phyloP scores from a whole-genome alignment of 2,113 vertebrate species.

The Eurypyga helias region DNA sequence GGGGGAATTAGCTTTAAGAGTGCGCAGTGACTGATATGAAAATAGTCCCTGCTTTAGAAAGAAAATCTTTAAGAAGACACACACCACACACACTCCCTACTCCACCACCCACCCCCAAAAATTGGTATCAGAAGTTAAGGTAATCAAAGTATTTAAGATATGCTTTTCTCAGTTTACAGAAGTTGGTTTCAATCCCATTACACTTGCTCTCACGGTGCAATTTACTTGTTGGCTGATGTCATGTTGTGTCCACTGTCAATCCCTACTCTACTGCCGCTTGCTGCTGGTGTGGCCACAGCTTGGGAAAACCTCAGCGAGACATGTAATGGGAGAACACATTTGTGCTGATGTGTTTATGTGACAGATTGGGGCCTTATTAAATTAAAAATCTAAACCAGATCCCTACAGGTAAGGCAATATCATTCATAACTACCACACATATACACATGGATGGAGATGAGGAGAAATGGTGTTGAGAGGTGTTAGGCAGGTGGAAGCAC shows the following conservation, averaged over 20 bases:
- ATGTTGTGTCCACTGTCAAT: accelerated
- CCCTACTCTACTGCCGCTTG: not conserved
- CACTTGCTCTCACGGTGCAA: not conserved
- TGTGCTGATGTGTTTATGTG: not conserved
- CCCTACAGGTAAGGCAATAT: not conserved
- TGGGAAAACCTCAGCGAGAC: not conserved
- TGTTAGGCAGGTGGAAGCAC: not conserved
- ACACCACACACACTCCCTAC: too few species aligned
- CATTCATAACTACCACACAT: not conserved
- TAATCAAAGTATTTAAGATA: not conserved
- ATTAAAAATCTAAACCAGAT: not conserved
- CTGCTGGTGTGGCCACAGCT: not conserved
- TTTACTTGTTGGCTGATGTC: not conserved
- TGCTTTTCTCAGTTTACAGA: not conserved
- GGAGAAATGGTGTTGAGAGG: not conserved
- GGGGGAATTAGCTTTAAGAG: not conserved
- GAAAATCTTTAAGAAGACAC: not conserved
- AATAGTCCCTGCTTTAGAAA: not conserved
- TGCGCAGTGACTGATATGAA: not conserved
- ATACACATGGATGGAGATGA: not conserved
- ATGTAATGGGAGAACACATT: not conserved
- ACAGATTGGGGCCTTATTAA: not conserved
- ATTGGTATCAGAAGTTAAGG: not conserved
- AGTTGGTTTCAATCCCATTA: not conserved
- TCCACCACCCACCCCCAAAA: too few species aligned